Conservation (phyloP, 2,113 vertebrate genomes). For the Alexandromys fortis region DNA sequence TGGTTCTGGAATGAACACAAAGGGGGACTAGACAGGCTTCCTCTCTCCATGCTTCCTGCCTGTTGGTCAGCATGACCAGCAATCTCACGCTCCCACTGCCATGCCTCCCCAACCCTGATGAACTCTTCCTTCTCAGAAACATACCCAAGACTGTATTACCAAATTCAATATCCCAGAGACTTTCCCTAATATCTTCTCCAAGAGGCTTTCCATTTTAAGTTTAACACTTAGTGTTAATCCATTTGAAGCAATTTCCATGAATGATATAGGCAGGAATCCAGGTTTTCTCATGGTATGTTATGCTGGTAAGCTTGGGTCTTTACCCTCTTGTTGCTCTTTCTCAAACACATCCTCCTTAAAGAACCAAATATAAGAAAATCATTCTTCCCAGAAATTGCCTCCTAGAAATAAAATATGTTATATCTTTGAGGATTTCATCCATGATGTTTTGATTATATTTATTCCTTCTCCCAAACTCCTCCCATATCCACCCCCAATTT, state of each 20-base stretch:
- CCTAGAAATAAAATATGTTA: neutral
- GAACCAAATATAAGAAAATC: neutral
- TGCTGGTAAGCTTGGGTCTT: neutral
- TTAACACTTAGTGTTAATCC: neutral
- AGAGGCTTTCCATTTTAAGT: neutral
- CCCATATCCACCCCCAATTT: neutral
- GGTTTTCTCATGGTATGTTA: neutral
- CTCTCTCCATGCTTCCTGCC: neutral
- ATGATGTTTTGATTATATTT: neutral
- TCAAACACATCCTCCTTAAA: neutral
- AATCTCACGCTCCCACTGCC: neutral
- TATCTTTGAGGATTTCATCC: neutral
- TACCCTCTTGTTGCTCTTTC: neutral
- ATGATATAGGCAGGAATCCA: neutral
- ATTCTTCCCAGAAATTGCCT: neutral
- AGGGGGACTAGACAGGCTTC: accelerated
- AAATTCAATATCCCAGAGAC: neutral
- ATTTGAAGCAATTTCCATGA: neutral
- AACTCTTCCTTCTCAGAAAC: neutral
- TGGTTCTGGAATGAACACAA: neutral
- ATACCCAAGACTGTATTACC: neutral
- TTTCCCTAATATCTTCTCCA: neutral
- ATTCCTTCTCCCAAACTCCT: neutral
- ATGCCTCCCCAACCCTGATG: accelerated
- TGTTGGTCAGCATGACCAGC: neutral